A percentile compares a stretch with the other conserved stretches of the same genome.
phyloP scores from a whole-genome alignment of 2,113 vertebrate species.

The Pimephales promelas region DNA sequence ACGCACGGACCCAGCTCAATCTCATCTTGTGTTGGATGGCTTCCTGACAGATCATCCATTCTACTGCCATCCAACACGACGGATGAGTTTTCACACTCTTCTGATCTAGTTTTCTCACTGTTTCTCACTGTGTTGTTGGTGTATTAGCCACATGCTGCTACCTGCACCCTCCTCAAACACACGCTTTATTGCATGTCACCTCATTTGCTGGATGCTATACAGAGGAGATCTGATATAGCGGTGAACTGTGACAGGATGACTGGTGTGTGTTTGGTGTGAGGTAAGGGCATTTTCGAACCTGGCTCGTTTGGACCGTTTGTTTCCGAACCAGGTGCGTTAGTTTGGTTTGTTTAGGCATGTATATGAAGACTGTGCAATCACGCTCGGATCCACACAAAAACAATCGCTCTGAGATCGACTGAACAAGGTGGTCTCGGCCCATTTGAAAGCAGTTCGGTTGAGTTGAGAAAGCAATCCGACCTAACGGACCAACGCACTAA shows the following conservation, averaged over 20 bases:
- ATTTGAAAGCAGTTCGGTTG: no score
- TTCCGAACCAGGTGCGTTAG: no score
- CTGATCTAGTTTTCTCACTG: constrained; percentile 34
- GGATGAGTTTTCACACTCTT: constrained; percentile 51
- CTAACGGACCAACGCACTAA: no score
- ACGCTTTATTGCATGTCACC: constrained; percentile 19
- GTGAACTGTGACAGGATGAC: not conserved
- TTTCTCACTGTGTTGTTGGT: constrained; percentile 29
- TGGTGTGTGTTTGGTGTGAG: not conserved
- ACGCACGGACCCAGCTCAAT: constrained; percentile 43
- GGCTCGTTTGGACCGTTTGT: no score
- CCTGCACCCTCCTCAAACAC: not conserved
- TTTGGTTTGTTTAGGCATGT: no score
- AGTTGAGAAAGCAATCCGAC: no score
- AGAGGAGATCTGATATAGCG: constrained; percentile 14
- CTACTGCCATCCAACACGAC: constrained; percentile 48
- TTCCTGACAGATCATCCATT: constrained; percentile 60
- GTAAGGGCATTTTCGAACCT: no score
- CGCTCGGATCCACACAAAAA: no score
- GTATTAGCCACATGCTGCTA: constrained; percentile 44
- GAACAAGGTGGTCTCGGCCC: no score
- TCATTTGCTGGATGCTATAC: constrained; percentile 18
- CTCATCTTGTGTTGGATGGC: constrained; percentile 55
- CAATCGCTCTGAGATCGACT: no score
- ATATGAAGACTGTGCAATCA: no score